Base-by-base conservation (phyloP, 1,140 invertebrate genomes). In the Drosophila guanche region DNA sequence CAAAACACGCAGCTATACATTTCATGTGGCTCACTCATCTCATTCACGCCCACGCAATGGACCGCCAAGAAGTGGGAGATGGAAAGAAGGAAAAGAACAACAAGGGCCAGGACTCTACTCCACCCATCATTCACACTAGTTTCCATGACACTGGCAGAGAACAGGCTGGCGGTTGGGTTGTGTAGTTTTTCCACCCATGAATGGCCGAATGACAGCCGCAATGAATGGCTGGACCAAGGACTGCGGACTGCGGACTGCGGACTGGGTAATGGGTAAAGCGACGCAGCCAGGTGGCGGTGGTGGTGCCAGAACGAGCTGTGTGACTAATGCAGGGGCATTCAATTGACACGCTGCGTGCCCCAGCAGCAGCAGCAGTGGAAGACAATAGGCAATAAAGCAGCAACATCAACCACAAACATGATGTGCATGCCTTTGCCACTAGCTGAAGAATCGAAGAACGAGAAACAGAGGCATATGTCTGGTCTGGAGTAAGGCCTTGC, bases 321-420 rank as follows among this genome's bases (percentile, higher is more conserved):
- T 66, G 61, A 79, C 61, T 80, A 76, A 80, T 80, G 71, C 78
- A 57, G 14, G 47, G 48, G 51, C 71, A 65, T 75, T 61, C 47
- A 61, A 59, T 43, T 52, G 47, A 61, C 68, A 68, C 48, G 67
- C 66, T 68, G 41, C 60, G 23, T 56, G 79, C 55, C 66, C 59
- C 42, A 55, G 37, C 72, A 71, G 50, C 16, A 20, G 16, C 16
- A 20, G 16, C 16, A 20, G 50, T n/a, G 43, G 25, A 53, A 41
- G 46, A 70, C 59, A 62, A 58, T 37, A 14, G 47, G 48, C 59
- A 68, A 33, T 55, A 67, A 68, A 55, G 23, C 58, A 40, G 37
- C 7, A 68, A 42, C 23, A 56, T 47, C 20, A 62, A 50, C 50
- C 29, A 46, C 43, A 41, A 41, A 27, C 42, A 10, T 37, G 10